Percentiles rank a stretch among this genome's conserved stretches.
These are phyloP conservation scores for Temnothorax longispinosus DNA, from an alignment of 1,140 invertebrate species.

Conservation along the genomic window DNA sequence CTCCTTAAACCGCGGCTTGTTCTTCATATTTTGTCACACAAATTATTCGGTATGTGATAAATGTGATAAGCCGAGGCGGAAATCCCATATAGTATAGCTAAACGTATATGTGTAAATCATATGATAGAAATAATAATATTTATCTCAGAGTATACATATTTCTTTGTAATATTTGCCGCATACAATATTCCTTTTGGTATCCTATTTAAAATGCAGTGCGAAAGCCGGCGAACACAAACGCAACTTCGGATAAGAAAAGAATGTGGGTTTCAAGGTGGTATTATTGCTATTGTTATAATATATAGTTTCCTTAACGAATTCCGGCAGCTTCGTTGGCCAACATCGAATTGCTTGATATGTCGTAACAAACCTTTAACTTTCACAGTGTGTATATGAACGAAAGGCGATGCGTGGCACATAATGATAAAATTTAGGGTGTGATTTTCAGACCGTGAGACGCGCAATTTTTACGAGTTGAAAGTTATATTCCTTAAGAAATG, in stretches of 20 bases:
- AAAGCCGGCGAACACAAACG: constrained; percentile 1
- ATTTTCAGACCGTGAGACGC: constrained; percentile 36
- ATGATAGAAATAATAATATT: constrained; percentile 12
- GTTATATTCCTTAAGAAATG: neutral
- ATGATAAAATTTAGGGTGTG: constrained; percentile 18
- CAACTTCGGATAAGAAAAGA: constrained; percentile 50
- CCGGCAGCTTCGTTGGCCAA: constrained; percentile 58
- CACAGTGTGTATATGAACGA: constrained; percentile 39
- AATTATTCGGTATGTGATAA: neutral
- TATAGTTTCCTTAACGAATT: constrained; percentile 50
- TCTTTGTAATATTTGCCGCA: neutral
- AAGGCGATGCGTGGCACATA: neutral
- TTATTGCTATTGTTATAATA: constrained; percentile 53
- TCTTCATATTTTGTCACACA: neutral
- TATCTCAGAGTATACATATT: neutral
- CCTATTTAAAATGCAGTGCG: neutral
- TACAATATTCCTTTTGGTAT: neutral
- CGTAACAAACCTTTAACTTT: constrained; percentile 64
- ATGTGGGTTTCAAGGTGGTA: constrained; percentile 45
- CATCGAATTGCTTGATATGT: constrained; percentile 69
- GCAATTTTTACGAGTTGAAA: neutral
- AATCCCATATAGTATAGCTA: neutral
- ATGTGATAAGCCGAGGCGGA: neutral
- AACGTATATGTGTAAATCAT: neutral
- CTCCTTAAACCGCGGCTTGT: neutral